Conservation (phyloP, 2,888 invertebrate species). For the Epinotia nisella region DNA sequence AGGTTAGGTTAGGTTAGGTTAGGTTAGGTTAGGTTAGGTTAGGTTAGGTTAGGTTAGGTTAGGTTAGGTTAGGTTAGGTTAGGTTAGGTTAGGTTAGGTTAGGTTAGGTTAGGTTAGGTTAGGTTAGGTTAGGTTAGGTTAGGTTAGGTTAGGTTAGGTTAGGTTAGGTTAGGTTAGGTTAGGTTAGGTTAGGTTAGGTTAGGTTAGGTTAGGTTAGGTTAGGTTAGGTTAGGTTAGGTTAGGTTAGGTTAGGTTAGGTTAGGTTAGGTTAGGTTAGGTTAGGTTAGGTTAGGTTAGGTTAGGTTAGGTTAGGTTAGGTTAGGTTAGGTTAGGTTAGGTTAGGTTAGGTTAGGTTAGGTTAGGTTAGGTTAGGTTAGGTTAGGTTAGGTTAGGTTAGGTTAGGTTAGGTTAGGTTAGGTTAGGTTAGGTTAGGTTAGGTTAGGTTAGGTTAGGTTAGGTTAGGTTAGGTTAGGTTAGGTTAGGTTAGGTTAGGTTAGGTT, state of each 20-base stretch:
- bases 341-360: slow-evolving; percentile 15
- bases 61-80: slow-evolving; percentile 15
- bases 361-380: slow-evolving; percentile 15
- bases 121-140: slow-evolving; percentile 15
- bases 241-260: slow-evolving; percentile 15
- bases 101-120: slow-evolving; percentile 15
- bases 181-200: slow-evolving; percentile 15
- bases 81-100: slow-evolving; percentile 15
- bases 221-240: slow-evolving; percentile 15
- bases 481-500: slow-evolving; percentile 15
- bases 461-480: slow-evolving; percentile 15
- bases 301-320: slow-evolving; percentile 15
- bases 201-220: slow-evolving; percentile 15
- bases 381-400: slow-evolving; percentile 15
- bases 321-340: slow-evolving; percentile 15
- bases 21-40: slow-evolving; percentile 15
- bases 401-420: slow-evolving; percentile 15
- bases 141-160: slow-evolving; percentile 15
- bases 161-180: slow-evolving; percentile 15
- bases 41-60: slow-evolving; percentile 15
- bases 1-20: slow-evolving; percentile 15
- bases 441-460: slow-evolving; percentile 15
- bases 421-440: slow-evolving; percentile 15
- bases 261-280: slow-evolving; percentile 15
- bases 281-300: slow-evolving; percentile 15